Conservation (phyloP, 2,797 vertebrate species). For the Myotis daubentonii region DNA sequence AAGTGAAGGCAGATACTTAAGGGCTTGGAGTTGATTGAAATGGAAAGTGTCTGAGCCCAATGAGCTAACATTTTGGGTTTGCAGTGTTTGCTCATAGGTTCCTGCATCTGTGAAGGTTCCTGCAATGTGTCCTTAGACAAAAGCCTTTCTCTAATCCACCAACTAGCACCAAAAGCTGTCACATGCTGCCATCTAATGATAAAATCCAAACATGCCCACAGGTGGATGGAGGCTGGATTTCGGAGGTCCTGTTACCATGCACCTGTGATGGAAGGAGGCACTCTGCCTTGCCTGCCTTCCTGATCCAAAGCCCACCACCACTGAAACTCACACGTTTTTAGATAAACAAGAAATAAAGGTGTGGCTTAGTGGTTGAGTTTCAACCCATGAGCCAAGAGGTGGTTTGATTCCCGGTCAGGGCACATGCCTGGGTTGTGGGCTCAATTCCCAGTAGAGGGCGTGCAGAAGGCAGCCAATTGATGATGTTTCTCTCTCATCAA, state of each 20-base stretch:
- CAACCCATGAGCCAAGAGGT: too few species aligned
- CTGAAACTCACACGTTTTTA: background rate
- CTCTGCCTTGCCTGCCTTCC: background rate
- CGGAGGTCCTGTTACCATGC: rapidly evolving
- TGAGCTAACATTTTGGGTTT: rapidly evolving
- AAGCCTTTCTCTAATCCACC: background rate
- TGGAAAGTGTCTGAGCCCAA: rapidly evolving
- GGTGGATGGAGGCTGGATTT: rapidly evolving
- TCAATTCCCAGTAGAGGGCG: too few species aligned
- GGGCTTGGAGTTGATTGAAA: background rate
- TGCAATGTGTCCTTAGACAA: rapidly evolving
- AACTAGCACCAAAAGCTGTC: background rate
- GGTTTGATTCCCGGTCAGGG: too few species aligned
- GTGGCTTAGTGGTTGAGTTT: too few species aligned
- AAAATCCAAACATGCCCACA: background rate
- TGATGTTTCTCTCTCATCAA: too few species aligned
- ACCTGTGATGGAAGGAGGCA: rapidly evolving
- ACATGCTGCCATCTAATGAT: background rate
- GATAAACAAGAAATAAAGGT: background rate
- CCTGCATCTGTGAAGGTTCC: background rate
- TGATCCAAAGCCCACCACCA: background rate
- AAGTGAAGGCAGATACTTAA: background rate
- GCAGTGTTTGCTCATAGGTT: rapidly evolving
- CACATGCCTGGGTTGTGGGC: too few species aligned
- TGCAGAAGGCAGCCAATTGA: too few species aligned